These are phyloP conservation scores for Palloptera scutellata DNA, from an alignment of 2,888 invertebrate genomes.

Conservation along the genomic window DNA sequence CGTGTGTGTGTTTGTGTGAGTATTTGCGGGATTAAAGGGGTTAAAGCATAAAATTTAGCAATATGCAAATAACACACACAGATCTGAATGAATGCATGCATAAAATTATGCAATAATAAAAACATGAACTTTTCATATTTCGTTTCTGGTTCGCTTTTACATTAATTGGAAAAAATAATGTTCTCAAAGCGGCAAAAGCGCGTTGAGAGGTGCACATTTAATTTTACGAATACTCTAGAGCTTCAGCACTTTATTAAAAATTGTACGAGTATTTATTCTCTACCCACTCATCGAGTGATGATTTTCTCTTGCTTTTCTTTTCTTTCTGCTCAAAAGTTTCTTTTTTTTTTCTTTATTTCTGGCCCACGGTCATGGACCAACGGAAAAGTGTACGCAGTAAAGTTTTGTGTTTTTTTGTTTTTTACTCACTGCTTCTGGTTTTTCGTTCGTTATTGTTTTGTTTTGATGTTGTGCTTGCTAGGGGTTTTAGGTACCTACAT, in stretches of 20 bases:
- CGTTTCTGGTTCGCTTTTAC: constrained; percentile 6
- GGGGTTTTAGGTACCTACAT: background rate
- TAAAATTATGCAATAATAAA: background rate
- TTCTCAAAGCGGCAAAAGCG: background rate
- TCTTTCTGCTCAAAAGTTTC: too few relatives aligned
- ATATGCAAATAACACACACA: background rate
- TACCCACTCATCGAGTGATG: too few relatives aligned
- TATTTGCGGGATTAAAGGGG: background rate
- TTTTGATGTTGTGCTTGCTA: background rate
- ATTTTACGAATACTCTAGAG: background rate
- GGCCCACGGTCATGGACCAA: too few relatives aligned
- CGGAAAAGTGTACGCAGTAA: too few relatives aligned
- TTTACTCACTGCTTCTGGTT: background rate
- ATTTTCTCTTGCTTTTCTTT: too few relatives aligned
- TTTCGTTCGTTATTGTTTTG: background rate
- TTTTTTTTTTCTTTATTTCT: too few relatives aligned
- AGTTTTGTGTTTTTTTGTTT: background rate
- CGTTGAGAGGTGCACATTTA: constrained; percentile 3
- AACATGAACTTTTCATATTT: background rate
- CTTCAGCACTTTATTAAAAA: too few relatives aligned
- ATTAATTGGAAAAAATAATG: too few relatives aligned
- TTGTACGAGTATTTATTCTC: too few relatives aligned
- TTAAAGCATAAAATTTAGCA: background rate
- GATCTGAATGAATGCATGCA: background rate
- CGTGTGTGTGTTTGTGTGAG: too few relatives aligned